Conservation (phyloP, 2,113 vertebrate genomes). For the Podilymbus podiceps region DNA sequence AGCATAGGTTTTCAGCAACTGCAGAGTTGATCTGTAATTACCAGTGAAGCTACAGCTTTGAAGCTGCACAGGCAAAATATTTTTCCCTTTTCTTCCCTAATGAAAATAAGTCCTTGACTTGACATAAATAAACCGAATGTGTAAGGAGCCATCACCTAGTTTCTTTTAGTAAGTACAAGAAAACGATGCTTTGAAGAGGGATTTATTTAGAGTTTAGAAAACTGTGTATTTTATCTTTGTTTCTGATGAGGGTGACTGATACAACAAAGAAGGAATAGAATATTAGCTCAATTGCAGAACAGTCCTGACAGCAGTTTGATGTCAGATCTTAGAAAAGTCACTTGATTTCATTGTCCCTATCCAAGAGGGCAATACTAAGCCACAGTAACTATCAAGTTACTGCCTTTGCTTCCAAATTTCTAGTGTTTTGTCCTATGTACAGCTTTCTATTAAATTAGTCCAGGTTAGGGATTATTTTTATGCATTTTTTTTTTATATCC, state of each 20-base stretch:
- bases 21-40: background rate
- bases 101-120: background rate
- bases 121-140: conserved; percentile 32
- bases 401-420: background rate
- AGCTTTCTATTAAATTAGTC: background rate
- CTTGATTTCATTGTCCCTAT: background rate
- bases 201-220: conserved; percentile 23
- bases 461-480: background rate
- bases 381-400: background rate
- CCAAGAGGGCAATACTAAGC: background rate
- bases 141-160: background rate
- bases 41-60: background rate
- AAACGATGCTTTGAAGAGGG: conserved; percentile 15
- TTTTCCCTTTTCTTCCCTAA: background rate
- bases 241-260: background rate
- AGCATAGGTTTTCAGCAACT: background rate
- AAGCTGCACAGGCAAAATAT: background rate
- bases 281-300: background rate
- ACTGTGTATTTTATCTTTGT: background rate
- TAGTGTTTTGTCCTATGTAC: background rate
- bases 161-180: background rate
- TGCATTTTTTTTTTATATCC: no score
- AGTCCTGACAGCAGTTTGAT: background rate
- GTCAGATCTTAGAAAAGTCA: background rate
- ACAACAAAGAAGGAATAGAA: background rate